These are phyloP conservation scores for Megaustenia siamemsis DNA, from an alignment of 2,888 invertebrate genomes.

Conservation along the genomic window DNA sequence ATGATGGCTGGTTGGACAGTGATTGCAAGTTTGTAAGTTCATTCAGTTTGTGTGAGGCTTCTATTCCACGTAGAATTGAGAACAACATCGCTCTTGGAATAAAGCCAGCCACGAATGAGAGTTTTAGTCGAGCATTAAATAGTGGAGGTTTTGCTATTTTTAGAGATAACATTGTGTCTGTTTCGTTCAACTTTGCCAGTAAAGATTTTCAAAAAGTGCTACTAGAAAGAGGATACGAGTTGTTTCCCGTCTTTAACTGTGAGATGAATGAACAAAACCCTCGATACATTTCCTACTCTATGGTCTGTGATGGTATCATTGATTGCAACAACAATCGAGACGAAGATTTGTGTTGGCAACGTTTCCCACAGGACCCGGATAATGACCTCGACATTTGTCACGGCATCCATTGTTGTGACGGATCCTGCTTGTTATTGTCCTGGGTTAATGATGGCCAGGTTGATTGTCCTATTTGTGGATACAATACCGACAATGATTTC, in stretches of 20 bases:
- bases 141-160: background rate
- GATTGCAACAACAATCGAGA: slow-evolving; percentile 16
- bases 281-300: background rate
- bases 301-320: background rate
- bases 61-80: too few species aligned
- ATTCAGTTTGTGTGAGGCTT: too few species aligned
- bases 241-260: background rate
- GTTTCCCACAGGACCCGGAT: background rate
- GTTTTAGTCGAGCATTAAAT: too few species aligned
- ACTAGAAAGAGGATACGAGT: too few species aligned
- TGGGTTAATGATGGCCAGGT: slow-evolving; percentile 26
- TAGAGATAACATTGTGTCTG: background rate
- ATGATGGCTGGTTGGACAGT: background rate
- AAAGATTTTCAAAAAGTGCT: background rate
- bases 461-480: background rate
- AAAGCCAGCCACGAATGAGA: too few species aligned
- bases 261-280: too few species aligned
- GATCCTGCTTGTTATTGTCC: background rate
- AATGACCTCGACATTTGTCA: background rate
- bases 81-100: background rate
- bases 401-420: too few species aligned
- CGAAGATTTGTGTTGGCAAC: background rate
- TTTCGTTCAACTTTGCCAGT: too few species aligned
- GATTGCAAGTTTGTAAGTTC: too few species aligned
- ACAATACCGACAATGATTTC: background rate